Conservation (phyloP, 1,140 invertebrate genomes). For the Macrotrachela quadricornifera region DNA sequence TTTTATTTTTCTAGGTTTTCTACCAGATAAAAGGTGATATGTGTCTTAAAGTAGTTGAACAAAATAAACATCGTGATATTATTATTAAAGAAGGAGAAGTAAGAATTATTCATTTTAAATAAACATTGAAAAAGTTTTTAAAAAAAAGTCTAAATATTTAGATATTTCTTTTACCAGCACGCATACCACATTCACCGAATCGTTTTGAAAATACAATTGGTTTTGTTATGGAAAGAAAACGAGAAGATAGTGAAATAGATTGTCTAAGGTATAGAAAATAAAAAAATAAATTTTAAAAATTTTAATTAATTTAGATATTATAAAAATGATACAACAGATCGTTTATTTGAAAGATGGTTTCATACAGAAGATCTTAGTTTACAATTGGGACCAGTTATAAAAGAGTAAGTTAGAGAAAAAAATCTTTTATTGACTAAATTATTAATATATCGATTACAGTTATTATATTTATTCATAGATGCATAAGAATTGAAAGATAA, state of each 20-base stretch:
- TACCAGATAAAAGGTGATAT: slow-evolving; percentile 42
- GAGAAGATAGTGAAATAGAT: slow-evolving; percentile 33
- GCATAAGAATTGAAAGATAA: no score
- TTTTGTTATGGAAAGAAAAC: slow-evolving; percentile 37
- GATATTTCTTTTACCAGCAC: slow-evolving; percentile 34
- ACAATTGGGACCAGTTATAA: slow-evolving; percentile 36
- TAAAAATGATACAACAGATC: slow-evolving; percentile 12
- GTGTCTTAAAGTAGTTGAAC: slow-evolving; percentile 36
- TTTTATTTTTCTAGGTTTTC: slow-evolving; percentile 29
- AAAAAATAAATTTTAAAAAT: no score
- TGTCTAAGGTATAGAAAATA: slow-evolving; percentile 17
- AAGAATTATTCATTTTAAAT: no score
- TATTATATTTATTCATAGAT: no score
- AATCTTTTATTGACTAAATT: no score
- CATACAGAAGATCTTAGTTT: slow-evolving; percentile 36
- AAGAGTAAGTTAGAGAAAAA: slow-evolving; percentile 15
- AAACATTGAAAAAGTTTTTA: no score
- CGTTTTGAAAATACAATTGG: slow-evolving; percentile 35
- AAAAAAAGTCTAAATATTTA: no score
- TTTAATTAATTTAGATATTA: no score
- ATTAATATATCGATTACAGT: no score
- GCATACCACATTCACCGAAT: slow-evolving; percentile 39
- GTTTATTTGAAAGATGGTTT: slow-evolving; percentile 40
- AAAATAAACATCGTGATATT: slow-evolving; percentile 33
- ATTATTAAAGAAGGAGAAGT: slow-evolving; percentile 37